These are phyloP conservation scores for Aurelia sp. DNA, from an alignment of 30 jellyfish, hydroid and myxozoan species.

Conservation along the genomic window DNA sequence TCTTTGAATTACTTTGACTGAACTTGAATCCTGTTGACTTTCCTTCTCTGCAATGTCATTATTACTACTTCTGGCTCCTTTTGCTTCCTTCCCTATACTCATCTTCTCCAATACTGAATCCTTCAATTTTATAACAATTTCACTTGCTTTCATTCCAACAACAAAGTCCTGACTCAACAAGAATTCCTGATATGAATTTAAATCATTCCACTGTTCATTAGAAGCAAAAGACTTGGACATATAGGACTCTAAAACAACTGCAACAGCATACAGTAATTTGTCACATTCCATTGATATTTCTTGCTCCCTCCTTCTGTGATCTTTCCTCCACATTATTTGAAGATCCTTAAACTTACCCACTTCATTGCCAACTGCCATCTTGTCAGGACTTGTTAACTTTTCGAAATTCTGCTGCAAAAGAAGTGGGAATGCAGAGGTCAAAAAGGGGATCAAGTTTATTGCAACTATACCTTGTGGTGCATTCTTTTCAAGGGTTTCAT, in stretches of 20 bases:
- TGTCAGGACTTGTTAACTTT: constrained; percentile 13
- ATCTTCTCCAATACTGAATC: too few relatives aligned
- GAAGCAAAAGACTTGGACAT: not conserved
- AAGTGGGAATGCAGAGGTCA: constrained; percentile 86
- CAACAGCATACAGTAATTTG: constrained; percentile 10
- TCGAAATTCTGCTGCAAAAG: constrained; percentile 70
- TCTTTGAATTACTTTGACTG: too few relatives aligned
- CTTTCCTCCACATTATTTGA: constrained; percentile 3
- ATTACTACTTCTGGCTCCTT: not conserved
- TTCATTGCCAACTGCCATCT: constrained; percentile 15
- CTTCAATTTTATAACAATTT: not conserved
- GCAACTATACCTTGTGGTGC: constrained; percentile 56
- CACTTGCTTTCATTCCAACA: constrained; percentile 12
- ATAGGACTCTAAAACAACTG: not conserved
- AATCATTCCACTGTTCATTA: not conserved
- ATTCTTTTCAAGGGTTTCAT: constrained; percentile 63
- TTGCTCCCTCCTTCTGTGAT: not conserved
- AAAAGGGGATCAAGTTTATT: constrained; percentile 75
- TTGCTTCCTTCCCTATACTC: not conserved
- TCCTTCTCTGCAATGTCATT: not conserved
- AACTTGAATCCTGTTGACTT: not conserved
- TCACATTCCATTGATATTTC: not conserved
- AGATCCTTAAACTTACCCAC: constrained; percentile 19
- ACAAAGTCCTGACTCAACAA: constrained; percentile 9
- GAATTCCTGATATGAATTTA: constrained; percentile 11